A percentile compares a stretch with the other conserved stretches of the same genome.
phyloP scores from a whole-genome alignment of 2,888 invertebrate species.

The Monoplex corrugatus region DNA sequence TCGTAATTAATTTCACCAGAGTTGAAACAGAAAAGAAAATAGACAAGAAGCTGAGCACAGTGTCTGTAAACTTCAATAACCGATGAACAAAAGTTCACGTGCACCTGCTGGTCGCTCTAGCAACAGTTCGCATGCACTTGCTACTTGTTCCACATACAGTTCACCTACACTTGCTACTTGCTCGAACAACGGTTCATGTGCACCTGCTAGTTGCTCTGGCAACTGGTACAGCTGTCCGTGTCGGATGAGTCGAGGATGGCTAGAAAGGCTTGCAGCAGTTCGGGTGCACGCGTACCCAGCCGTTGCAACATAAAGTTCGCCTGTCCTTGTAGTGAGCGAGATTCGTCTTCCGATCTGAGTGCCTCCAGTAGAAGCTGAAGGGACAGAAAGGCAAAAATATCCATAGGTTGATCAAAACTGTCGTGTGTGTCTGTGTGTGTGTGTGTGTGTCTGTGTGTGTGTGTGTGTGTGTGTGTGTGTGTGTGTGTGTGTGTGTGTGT shows the following conservation, averaged over 20 bases:
- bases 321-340: slow-evolving; percentile 58
- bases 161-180: too few relatives aligned
- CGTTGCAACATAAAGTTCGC: slow-evolving; percentile 61
- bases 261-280: slow-evolving; percentile 57
- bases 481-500: neutral
- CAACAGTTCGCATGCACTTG: too few relatives aligned
- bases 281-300: slow-evolving; percentile 58
- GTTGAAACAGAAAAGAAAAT: too few relatives aligned
- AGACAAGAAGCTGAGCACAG: too few relatives aligned
- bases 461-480: neutral
- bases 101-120: too few relatives aligned
- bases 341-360: slow-evolving; percentile 55
- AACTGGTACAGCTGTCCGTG: slow-evolving; percentile 57
- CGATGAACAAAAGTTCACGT: too few relatives aligned
- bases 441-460: neutral
- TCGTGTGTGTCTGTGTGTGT: neutral
- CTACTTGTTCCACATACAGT: too few relatives aligned
- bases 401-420: neutral
- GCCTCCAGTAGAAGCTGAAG: slow-evolving; percentile 61
- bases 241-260: slow-evolving; percentile 60
- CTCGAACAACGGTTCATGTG: too few relatives aligned
- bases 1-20: too few relatives aligned
- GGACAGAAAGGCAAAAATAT: neutral
- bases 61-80: too few relatives aligned
- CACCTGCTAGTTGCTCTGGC: slow-evolving; percentile 48